Evolutionary conservation across 2,113 vertebrate species (phyloP).

Genomic region (Crotophaga sulcirostris): DNA sequence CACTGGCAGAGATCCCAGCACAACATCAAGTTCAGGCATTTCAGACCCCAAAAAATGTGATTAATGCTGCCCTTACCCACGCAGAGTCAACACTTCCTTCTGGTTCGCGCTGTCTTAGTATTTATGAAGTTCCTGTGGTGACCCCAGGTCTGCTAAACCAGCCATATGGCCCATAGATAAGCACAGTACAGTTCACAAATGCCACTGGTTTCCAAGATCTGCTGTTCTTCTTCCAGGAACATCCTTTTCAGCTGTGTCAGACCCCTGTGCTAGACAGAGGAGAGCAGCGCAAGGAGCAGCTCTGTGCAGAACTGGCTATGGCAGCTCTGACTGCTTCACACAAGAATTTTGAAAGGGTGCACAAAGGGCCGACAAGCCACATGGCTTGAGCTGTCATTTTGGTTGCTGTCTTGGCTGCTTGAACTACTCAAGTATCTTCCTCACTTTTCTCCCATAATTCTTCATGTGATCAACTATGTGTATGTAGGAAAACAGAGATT

Average conservation of each 20-base stretch:
- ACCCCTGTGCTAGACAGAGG: not conserved
- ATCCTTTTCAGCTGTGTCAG: not conserved
- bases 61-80: not conserved
- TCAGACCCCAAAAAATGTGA: not conserved
- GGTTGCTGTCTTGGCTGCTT: not conserved
- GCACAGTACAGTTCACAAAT: not conserved
- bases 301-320: not conserved
- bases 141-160: not conserved
- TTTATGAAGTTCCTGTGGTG: not conserved
- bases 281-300: not conserved
- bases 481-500: not conserved
- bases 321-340: not conserved
- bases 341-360: not conserved
- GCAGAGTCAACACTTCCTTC: not conserved
- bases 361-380: not conserved
- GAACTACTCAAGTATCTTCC: not conserved
- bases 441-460: not conserved
- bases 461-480: not conserved
- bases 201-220: not conserved
- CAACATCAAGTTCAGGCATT: not conserved
- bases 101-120: not conserved
- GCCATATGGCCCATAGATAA: accelerated
- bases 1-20: not conserved
- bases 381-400: not conserved
- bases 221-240: not conserved